Evolutionary conservation across 1,140 invertebrate species (phyloP), one percentile per base, ranked within the genome.

Genomic region (Dreissena polymorpha): DNA sequence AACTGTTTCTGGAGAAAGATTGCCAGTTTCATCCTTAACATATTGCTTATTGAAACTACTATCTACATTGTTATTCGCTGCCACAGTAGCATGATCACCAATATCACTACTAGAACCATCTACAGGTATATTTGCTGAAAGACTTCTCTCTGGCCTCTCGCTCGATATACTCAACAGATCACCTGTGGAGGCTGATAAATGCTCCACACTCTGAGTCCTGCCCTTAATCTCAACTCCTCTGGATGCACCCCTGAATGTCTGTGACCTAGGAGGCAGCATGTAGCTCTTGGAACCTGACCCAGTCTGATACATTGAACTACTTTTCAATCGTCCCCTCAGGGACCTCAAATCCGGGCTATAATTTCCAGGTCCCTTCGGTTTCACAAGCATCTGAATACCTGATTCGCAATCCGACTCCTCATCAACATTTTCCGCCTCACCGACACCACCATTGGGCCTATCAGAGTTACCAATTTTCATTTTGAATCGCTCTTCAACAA

Each of bases 401-500:
- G 69, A 73, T 25, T 81, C 78, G 39, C 67, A 57, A 50, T 80
- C 77, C 10, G 12, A 39, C 53, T 70, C 50, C 51, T 70, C 50
- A 29, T 79, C 76, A 23, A 39, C 18, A 80, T 71, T 57, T 57
- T 72, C 67, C 49, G 21, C 3, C 39, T 55, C 69, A 65, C 10
- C 50, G 25, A n/a, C n/a, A n/a, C n/a, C n/a, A 25, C n/a, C 21
- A 25, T 65, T 53, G 10, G 16, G 13, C 25, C 27, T 73, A 2
- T 29, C 55, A 14, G 65, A 13, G 16, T 55, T 49, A 23, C 25
- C 57, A 14, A 53, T 10, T 13, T 72, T 63, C 5, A 53, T 10
- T 13, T 72, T 63, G 53, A 81, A 81, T 13, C 39, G 68, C 63
- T 81, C 78, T 73, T 81, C 78, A 10, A 60, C 70, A 16, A 81